Evolutionary conservation across 2,888 invertebrate genomes (phyloP).

Genomic region (Clusia tigrina): DNA sequence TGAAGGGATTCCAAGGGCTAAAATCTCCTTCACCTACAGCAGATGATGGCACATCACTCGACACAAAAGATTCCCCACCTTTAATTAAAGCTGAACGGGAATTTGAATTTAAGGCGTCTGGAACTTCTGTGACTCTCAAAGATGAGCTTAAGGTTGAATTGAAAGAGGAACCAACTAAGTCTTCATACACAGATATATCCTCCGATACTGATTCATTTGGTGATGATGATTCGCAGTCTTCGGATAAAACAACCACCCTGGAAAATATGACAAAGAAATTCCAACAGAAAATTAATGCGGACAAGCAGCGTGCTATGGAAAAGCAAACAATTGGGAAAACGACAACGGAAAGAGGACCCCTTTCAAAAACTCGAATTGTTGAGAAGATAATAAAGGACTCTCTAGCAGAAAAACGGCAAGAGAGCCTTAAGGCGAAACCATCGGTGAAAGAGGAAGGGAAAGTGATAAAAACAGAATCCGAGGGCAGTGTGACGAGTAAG

Average conservation of each 20-base stretch:
- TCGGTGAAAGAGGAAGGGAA: conserved; percentile 37
- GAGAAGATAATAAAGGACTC: conserved; percentile 55
- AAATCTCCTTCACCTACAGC: conserved; percentile 54
- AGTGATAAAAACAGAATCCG: conserved; percentile 35
- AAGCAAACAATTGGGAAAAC: conserved; percentile 34
- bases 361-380: conserved; percentile 45
- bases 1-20: conserved; percentile 79
- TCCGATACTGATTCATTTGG: conserved; percentile 62
- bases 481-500: conserved; percentile 15
- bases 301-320: conserved; percentile 46
- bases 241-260: conserved; percentile 57
- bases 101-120: conserved; percentile 33
- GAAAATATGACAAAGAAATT: conserved; percentile 55
- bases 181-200: conserved; percentile 60
- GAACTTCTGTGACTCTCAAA: conserved; percentile 36
- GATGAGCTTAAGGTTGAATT: conserved; percentile 42
- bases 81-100: conserved; percentile 42
- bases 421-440: conserved; percentile 47
- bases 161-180: conserved; percentile 46
- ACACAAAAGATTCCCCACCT: conserved; percentile 24
- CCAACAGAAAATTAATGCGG: conserved; percentile 51
- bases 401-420: conserved; percentile 51
- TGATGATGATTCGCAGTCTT: conserved; percentile 64
- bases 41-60: conserved; percentile 25
- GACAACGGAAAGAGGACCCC: conserved; percentile 38